Evolutionary conservation across 2,888 invertebrate species (phyloP).

Genomic region (Tromatobia lineatoria): DNA sequence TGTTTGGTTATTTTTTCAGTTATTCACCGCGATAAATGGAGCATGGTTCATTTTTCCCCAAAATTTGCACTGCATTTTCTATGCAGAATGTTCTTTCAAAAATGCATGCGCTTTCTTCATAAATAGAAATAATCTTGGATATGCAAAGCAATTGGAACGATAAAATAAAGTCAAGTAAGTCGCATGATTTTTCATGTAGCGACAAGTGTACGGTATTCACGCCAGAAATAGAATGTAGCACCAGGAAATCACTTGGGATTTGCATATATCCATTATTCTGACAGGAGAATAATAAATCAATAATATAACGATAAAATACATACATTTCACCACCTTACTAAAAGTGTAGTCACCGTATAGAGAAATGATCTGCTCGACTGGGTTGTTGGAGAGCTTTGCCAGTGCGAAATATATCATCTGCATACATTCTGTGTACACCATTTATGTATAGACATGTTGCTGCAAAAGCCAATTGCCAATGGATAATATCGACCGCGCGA

Average conservation of each 20-base stretch:
- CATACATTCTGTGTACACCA: conserved; percentile 17
- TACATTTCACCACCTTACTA: background rate
- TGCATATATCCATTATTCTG: background rate
- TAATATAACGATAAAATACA: conserved; percentile 13
- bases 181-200: background rate
- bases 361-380: background rate
- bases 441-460: conserved; percentile 42
- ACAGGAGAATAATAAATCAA: conserved; percentile 7
- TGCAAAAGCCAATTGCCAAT: conserved; percentile 50
- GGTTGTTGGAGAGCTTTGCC: background rate
- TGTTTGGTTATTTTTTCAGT: no score
- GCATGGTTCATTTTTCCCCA: no score
- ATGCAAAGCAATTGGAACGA: background rate
- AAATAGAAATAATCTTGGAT: background rate
- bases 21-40: no score
- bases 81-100: no score
- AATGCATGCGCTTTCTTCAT: no score
- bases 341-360: no score
- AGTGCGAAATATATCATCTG: conserved; percentile 13
- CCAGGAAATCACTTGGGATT: conserved; percentile 4
- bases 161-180: background rate
- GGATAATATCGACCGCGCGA: conserved; percentile 55
- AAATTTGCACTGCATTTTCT: no score
- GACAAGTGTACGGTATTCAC: background rate
- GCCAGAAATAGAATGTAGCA: background rate